phyloP scores from a whole-genome alignment of 2,888 invertebrate genomes.

The Mythimna vitellina region DNA sequence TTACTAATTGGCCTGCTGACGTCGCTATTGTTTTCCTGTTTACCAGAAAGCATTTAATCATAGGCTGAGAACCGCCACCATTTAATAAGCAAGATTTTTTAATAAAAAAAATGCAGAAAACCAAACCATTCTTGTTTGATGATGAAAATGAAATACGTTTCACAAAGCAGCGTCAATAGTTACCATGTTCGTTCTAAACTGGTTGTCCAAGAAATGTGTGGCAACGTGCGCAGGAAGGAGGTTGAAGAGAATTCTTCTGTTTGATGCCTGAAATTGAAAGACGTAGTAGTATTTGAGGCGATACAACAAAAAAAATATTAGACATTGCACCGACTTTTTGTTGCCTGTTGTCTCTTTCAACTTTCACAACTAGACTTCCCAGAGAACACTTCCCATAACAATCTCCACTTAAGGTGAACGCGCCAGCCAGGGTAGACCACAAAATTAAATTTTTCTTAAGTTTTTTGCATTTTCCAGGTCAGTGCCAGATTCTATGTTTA shows the following conservation, averaged over 20 bases:
- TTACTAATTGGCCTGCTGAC: background rate
- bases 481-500: no score
- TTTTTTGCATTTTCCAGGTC: no score
- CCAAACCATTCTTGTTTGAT: background rate
- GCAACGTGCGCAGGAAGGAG: conserved; percentile 97
- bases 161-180: conserved; percentile 59
- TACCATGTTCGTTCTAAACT: conserved; percentile 96
- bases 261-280: conserved; percentile 91
- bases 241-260: conserved; percentile 96
- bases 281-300: background rate
- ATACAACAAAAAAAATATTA: no score
- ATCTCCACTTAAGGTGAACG: no score
- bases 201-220: conserved; percentile 97
- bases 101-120: background rate
- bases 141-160: background rate
- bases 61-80: background rate
- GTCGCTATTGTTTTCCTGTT: background rate
- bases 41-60: background rate
- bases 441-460: no score
- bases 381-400: background rate
- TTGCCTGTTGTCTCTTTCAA: background rate
- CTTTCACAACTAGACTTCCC: background rate
- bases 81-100: conserved; percentile 1
- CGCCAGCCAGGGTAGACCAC: no score
- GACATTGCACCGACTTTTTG: no score